Evolutionary conservation across 2,888 invertebrate genomes (phyloP).

Genomic region (Phaonia tiefii): DNA sequence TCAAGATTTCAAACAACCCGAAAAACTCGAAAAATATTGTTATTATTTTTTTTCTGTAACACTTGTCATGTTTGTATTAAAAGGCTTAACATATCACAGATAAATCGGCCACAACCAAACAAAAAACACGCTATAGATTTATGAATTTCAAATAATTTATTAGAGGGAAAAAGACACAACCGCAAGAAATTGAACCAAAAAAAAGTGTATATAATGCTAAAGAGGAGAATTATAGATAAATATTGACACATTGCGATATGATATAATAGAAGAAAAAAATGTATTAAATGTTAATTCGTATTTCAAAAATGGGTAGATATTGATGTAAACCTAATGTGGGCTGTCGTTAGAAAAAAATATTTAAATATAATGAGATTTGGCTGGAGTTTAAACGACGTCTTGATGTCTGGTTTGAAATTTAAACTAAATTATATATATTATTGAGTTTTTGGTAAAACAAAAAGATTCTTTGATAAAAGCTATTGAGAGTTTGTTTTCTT

Average conservation of each 20-base stretch:
- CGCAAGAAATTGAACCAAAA: neutral
- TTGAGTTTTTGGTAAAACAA: no score
- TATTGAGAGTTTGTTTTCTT: conserved; percentile 12
- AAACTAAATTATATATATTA: neutral
- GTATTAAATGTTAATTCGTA: conserved; percentile 48
- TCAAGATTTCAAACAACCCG: conserved; percentile 1
- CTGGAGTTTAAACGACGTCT: conserved; percentile 52
- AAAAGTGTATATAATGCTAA: conserved; percentile 53
- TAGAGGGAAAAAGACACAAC: neutral
- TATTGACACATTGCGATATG: conserved; percentile 62
- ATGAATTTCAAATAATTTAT: conserved; percentile 7
- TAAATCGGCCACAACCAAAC: conserved; percentile 29
- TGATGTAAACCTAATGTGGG: conserved; percentile 17
- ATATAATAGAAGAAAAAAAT: conserved; percentile 33
- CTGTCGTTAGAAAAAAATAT: conserved; percentile 31
- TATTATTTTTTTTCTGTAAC: conserved; percentile 66
- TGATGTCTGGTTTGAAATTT: conserved; percentile 56
- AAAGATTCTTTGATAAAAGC: no score
- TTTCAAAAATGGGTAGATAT: conserved; percentile 41
- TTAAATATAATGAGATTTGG: conserved; percentile 38
- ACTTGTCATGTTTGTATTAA: conserved; percentile 75
- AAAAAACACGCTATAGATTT: conserved; percentile 10
- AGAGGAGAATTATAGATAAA: conserved; percentile 65
- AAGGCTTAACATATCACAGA: conserved; percentile 64
- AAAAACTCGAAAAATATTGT: conserved; percentile 9